A percentile compares a stretch with the other conserved stretches of the same genome.
These are phyloP conservation scores for Poecilia gillii DNA, from an alignment of 2,797 vertebrate genomes.

Conservation along the genomic window DNA sequence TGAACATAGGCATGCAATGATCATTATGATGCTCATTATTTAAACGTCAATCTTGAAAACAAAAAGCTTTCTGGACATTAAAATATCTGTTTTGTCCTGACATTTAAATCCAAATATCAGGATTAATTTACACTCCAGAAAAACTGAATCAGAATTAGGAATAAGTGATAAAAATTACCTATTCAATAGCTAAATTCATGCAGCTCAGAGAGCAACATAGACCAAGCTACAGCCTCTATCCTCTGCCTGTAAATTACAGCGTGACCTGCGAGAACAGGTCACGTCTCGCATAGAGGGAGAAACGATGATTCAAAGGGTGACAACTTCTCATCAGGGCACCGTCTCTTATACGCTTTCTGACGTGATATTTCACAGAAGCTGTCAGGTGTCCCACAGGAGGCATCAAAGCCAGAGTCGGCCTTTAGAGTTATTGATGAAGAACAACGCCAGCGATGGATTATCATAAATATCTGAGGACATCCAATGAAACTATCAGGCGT, in stretches of 20 bases:
- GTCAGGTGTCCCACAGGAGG: slow-evolving; percentile 47
- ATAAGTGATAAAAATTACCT: slow-evolving; percentile 7
- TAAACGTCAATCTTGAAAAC: neutral
- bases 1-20: neutral
- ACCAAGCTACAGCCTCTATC: neutral
- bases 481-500: slow-evolving; percentile 45
- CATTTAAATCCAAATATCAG: neutral
- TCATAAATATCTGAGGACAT: slow-evolving; percentile 49
- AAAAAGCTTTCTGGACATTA: neutral
- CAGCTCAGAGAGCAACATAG: neutral
- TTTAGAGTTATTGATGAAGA: slow-evolving; percentile 63
- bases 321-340: slow-evolving; percentile 55
- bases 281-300: slow-evolving; percentile 30
- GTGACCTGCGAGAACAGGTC: slow-evolving; percentile 39
- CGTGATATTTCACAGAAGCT: slow-evolving; percentile 55
- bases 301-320: slow-evolving; percentile 61
- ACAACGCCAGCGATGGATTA: slow-evolving; percentile 58
- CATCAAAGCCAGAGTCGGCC: slow-evolving; percentile 54
- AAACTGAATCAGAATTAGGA: neutral
- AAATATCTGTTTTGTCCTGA: neutral
- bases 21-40: neutral
- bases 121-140: neutral
- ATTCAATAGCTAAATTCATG: neutral
- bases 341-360: slow-evolving; percentile 44
- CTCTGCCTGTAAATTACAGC: slow-evolving; percentile 31